A percentile compares a stretch with the other conserved stretches of the same genome.
phyloP scores from a whole-genome alignment of 2,797 vertebrate genomes.

The Alca torda region DNA sequence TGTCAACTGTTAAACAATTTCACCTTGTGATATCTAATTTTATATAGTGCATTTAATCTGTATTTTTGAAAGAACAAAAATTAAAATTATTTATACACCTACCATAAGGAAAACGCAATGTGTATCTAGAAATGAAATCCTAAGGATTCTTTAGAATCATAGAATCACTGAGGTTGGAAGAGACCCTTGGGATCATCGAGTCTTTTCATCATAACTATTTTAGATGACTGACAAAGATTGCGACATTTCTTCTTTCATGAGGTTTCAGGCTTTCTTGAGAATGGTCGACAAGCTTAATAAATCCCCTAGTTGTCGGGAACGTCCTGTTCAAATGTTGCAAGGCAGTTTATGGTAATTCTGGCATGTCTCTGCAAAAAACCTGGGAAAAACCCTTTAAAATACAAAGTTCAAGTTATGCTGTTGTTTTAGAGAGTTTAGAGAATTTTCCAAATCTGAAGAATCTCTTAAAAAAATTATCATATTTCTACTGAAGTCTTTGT shows the following conservation, averaged over 20 bases:
- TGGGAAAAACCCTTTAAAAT: not conserved
- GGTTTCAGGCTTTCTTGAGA: not conserved
- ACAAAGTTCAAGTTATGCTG: not conserved
- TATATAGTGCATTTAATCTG: not conserved
- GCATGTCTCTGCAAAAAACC: not conserved
- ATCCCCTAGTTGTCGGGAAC: not conserved
- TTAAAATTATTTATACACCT: not conserved
- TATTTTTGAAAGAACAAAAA: not conserved
- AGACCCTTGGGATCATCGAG: too few relatives aligned
- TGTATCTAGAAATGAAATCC: not conserved
- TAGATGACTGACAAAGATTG: not conserved
- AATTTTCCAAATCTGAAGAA: not conserved
- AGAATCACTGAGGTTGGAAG: too few relatives aligned
- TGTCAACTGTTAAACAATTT: not conserved
- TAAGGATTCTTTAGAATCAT: not conserved
- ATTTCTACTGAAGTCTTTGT: not conserved
- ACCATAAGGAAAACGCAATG: rapidly evolving
- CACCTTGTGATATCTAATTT: not conserved
- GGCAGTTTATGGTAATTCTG: not conserved
- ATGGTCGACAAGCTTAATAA: not conserved
- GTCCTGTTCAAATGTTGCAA: not conserved
- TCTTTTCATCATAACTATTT: not conserved
- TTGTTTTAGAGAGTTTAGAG: not conserved
- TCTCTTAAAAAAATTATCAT: not conserved
- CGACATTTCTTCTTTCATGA: not conserved